These are phyloP conservation scores for Tinea pellionella DNA, from an alignment of 2,888 invertebrate genomes.

Conservation along the genomic window DNA sequence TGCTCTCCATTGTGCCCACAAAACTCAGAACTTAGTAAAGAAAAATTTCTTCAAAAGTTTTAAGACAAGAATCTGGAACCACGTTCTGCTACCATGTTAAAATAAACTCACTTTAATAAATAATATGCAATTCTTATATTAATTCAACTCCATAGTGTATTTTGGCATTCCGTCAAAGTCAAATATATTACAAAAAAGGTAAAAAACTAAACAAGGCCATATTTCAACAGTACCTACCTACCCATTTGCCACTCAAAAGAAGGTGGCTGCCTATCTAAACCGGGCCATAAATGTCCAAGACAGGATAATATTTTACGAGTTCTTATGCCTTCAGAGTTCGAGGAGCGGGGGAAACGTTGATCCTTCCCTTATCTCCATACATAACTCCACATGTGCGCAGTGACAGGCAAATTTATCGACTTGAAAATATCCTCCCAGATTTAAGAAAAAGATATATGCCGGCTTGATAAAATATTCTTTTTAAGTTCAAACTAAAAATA, in stretches of 20 bases:
- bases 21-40: too few species aligned
- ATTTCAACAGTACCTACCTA: too few species aligned
- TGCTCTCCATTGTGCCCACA: too few species aligned
- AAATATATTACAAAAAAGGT: too few species aligned
- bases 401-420: constrained; percentile 66
- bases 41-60: too few species aligned
- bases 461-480: constrained; percentile 49
- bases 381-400: constrained; percentile 52
- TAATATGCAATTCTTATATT: too few species aligned
- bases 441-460: constrained; percentile 52
- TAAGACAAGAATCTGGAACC: too few species aligned
- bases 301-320: constrained; percentile 66
- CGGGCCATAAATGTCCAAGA: constrained; percentile 53
- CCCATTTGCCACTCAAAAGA: constrained; percentile 9
- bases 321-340: constrained; percentile 28
- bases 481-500: constrained; percentile 20
- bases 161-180: too few species aligned
- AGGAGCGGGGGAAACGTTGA: constrained; percentile 34
- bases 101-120: too few species aligned
- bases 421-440: constrained; percentile 62
- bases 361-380: constrained; percentile 40
- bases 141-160: too few species aligned
- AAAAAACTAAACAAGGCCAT: too few species aligned
- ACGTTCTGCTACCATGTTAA: too few species aligned
- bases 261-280: constrained; percentile 10